Conservation (phyloP, 2,888 invertebrate genomes). For the Perdita meconis region DNA sequence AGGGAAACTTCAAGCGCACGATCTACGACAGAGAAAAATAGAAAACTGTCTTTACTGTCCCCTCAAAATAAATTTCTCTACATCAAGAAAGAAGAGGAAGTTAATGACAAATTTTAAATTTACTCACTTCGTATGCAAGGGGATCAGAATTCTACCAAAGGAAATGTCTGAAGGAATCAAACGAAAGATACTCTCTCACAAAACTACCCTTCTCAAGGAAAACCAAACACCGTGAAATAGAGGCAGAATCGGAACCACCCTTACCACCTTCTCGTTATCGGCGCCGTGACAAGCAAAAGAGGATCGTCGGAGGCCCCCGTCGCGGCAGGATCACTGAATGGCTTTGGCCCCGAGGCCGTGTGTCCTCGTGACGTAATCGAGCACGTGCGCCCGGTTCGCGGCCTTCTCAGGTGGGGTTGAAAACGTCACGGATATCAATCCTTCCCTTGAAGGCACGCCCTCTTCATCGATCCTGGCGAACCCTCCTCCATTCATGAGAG, state of each 20-base stretch:
- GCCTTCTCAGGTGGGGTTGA: conserved; percentile 68
- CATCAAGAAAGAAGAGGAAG: no score
- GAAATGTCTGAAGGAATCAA: no score
- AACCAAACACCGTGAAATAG: no score
- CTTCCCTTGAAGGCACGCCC: conserved; percentile 75
- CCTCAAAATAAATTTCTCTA: no score
- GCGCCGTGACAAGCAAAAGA: not conserved
- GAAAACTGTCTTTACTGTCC: no score
- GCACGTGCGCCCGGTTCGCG: conserved; percentile 77
- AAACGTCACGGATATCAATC: conserved; percentile 78
- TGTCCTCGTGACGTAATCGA: conserved; percentile 80
- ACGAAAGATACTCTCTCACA: no score
- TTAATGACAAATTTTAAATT: no score
- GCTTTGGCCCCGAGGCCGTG: conserved; percentile 55
- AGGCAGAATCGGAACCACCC: not conserved
- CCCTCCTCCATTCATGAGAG: conserved; percentile 80
- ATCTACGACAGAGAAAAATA: no score
- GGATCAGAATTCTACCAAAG: no score
- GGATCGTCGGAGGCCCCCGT: conserved; percentile 10
- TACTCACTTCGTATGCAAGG: no score
- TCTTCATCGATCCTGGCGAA: conserved; percentile 79
- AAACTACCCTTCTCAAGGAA: not conserved
- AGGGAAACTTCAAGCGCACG: no score
- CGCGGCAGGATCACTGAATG: conserved; percentile 68
- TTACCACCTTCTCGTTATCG: conserved; percentile 20